Conservation (phyloP, 2,888 invertebrate genomes). For the Unio delphinus region DNA sequence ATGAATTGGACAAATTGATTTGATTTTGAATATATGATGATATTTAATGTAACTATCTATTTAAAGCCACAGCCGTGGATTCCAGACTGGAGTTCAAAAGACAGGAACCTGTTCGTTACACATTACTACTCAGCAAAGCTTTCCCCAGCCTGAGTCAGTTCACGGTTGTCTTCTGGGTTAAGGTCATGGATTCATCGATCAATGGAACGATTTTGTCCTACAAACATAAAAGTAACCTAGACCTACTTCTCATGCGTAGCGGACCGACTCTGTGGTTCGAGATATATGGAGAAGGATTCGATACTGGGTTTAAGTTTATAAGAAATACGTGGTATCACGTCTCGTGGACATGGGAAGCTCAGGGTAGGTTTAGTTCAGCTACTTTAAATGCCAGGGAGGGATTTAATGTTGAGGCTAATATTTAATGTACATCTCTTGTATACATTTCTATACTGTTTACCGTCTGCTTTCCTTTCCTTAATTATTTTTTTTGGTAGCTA, state of each 20-base stretch:
- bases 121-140: slow-evolving; percentile 62
- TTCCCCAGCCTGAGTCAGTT: slow-evolving; percentile 64
- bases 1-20: background rate
- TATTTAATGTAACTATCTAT: background rate
- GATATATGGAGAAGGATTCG: slow-evolving; percentile 43
- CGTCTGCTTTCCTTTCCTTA: too few species aligned
- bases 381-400: too few species aligned
- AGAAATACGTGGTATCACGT: slow-evolving; percentile 61
- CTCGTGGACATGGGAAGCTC: slow-evolving; percentile 62
- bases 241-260: slow-evolving; percentile 55
- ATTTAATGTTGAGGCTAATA: too few species aligned
- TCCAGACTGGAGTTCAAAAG: slow-evolving; percentile 62
- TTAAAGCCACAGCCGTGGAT: slow-evolving; percentile 63
- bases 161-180: slow-evolving; percentile 68
- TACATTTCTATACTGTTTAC: too few species aligned
- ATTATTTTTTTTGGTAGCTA: too few species aligned
- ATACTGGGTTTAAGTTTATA: slow-evolving; percentile 48
- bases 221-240: slow-evolving; percentile 41
- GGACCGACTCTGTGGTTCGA: slow-evolving; percentile 55
- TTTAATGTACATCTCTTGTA: too few species aligned
- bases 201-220: slow-evolving; percentile 63
- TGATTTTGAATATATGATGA: background rate
- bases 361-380: slow-evolving; percentile 32
- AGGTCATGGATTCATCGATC: slow-evolving; percentile 32
- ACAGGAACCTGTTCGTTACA: slow-evolving; percentile 55